Base-by-base conservation (phyloP, 2,113 vertebrate species). In the Aptenodytes forsteri region DNA sequence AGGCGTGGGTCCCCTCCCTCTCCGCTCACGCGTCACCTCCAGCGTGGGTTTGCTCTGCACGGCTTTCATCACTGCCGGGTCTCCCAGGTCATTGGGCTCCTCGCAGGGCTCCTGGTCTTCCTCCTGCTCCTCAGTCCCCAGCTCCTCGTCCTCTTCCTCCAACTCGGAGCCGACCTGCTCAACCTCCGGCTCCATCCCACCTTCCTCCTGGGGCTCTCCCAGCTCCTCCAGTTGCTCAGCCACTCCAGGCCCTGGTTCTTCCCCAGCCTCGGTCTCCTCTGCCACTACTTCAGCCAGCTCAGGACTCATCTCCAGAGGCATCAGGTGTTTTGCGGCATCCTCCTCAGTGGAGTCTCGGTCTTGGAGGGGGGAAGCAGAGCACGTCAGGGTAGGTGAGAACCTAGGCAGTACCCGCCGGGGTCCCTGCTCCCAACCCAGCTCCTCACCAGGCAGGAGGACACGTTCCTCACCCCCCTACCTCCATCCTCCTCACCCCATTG, bases 11-110 rank as follows among this genome's bases (percentile, higher is more conserved):
- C 14, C 29, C 61, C n/a, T 38, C 78, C 30, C 19, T 16, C 13
- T 50, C 79, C 0, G 4, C 44, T 71, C 81, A 32, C 4, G 3
- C 10, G 1, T 97, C 93, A 99, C 99, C 99, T 99, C 99, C 29
- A 98, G 58, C 0, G 98, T 98, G n/a, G 98, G 98, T 19, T 98
- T 97, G 21, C 98, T 98, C 75, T 98, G 98, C 59, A 99, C 98
- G 1, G 97, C 99, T 82, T 96, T 98, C 93, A 99, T 98, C 94
- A 99, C 98, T 5, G 99, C 99, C 7, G 99, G 99, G 92, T 99
- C 99, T 69, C 99, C 97, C 83, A 99, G 97, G 62, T 98, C 96
- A 9, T 61, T 80, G 19, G 66, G 91, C 30, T 97, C 95, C 42
- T 96, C 93, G 0, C 27, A 81, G 16, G 58, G 82, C 38, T 95